phyloP scores from a whole-genome alignment of 2,888 invertebrate genomes.

The Sepioteuthis lessoniana region DNA sequence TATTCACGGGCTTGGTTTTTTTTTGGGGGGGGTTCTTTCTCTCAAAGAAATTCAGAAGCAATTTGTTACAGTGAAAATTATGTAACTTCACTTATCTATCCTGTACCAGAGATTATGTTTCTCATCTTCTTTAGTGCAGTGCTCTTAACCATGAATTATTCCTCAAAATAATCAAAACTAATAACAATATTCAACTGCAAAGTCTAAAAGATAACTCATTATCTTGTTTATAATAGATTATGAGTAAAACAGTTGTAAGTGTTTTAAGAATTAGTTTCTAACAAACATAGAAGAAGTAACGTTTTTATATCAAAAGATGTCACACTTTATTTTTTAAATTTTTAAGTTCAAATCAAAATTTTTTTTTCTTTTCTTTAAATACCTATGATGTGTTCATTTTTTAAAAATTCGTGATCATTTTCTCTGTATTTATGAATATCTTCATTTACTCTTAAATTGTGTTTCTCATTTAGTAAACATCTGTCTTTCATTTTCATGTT shows the following conservation, averaged over 20 bases:
- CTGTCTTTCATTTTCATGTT: too few relatives aligned
- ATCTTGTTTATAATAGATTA: background rate
- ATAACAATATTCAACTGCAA: background rate
- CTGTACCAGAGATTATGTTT: background rate
- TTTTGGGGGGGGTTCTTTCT: too few relatives aligned
- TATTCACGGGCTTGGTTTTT: background rate
- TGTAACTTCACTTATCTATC: background rate
- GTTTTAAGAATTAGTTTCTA: background rate
- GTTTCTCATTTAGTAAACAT: too few relatives aligned
- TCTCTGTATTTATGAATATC: background rate
- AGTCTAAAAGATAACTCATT: background rate
- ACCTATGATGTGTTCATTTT: background rate
- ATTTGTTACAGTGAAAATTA: background rate
- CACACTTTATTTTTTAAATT: background rate
- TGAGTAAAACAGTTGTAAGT: background rate
- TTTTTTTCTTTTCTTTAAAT: background rate
- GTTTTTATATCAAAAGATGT: background rate
- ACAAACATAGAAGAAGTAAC: background rate
- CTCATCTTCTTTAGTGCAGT: background rate
- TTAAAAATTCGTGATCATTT: background rate
- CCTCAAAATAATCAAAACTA: background rate
- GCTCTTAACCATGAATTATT: background rate
- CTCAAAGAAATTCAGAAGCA: background rate
- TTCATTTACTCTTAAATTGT: too few relatives aligned
- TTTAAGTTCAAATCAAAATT: background rate